phyloP scores from a whole-genome alignment of 2,113 vertebrate genomes.

The Holacanthus passer region DNA sequence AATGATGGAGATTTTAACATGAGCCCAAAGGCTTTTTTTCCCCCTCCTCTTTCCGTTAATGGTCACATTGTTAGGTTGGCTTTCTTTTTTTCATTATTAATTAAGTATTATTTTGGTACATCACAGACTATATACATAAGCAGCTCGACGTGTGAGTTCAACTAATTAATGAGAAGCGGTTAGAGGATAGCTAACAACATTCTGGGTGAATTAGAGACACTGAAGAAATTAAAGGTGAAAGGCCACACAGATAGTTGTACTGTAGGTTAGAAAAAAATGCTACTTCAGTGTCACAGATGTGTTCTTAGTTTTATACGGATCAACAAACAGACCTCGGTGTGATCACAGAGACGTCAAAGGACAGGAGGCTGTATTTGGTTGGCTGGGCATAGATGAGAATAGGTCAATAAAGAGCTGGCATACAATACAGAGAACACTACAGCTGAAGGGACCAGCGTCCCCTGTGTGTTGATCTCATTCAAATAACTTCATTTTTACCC shows the following conservation, averaged over 20 bases:
- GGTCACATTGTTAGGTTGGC: not conserved
- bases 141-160: not conserved
- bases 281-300: not conserved
- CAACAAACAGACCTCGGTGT: slow-evolving; percentile 1
- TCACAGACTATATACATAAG: not conserved
- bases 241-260: not conserved
- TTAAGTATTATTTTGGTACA: slow-evolving; percentile 1
- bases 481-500: not conserved
- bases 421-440: not conserved
- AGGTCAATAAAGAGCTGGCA: slow-evolving; percentile 14
- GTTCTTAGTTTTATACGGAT: not conserved
- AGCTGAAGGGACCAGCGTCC: not conserved
- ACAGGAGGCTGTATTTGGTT: slow-evolving; percentile 20
- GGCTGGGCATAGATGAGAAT: slow-evolving; percentile 13
- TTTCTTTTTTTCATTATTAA: slow-evolving; percentile 7
- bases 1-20: slow-evolving; percentile 36
- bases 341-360: slow-evolving; percentile 14
- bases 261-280: not conserved
- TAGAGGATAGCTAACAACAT: not conserved
- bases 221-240: not conserved
- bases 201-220: not conserved
- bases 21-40: not conserved
- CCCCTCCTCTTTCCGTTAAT: not conserved
- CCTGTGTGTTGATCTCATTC: not conserved
- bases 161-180: not conserved